Base-by-base conservation (phyloP, 2,113 vertebrate species). In the Cardinalis cardinalis region DNA sequence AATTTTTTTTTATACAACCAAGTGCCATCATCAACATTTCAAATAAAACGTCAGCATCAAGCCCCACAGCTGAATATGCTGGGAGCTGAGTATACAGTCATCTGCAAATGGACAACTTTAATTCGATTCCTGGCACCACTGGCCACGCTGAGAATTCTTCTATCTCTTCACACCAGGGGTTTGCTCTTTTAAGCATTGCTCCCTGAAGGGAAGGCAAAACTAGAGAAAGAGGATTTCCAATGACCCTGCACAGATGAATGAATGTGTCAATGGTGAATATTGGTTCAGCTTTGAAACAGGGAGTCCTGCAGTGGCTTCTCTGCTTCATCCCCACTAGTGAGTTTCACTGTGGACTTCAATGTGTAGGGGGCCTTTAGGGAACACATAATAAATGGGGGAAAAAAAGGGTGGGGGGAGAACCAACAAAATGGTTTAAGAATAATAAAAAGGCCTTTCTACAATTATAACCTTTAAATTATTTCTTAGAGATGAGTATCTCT, bases 241-340 rank as follows among this genome's bases (percentile, higher is more conserved):
- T 97, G 97, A 98, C 97, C 98, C 97, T 96, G 97, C 96, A 96
- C 97, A 98, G 97, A 98, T 97, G 97, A 97, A 98, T 97, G 97
- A 96, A 95, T 95, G 97, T 97, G 97, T 98, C 98, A 97, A 98
- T 98, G 97, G 97, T 96, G 97, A 97, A 97, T 97, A 98, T 97
- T 97, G 98, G 97, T 97, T 97, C 96, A 96, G 96, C 97, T 98
- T 97, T 98, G 98, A 98, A 98, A 98, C 7, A 88, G 95, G 95
- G 97, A 97, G 96, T 97, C 97, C 97, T 97, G 97, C 97, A 95
- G 97, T 97, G 97, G 98, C 90, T 95, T 96, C 59, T 89, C 94
- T 87, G 93, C 96, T 96, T 95, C 86, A 95, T 95, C 81, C 93
- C 90, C 51, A 94, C 95, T 92, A 91, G 93, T 92, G 87, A 95